Evolutionary conservation across 2,113 vertebrate species (phyloP).

Genomic region (Morphnarchus princeps): DNA sequence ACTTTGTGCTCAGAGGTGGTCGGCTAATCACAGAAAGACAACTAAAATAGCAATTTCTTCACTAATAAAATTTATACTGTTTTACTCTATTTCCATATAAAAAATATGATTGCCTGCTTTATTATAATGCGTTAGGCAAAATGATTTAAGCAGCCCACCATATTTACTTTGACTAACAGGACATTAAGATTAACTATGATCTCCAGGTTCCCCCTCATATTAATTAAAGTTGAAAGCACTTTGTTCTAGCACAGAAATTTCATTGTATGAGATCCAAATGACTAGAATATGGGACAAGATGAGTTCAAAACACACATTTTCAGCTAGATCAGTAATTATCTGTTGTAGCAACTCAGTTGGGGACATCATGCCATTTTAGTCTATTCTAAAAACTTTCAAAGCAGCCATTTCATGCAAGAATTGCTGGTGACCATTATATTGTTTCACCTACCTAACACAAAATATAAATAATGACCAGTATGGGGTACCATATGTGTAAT

Average conservation of each 20-base stretch:
- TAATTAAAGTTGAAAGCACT: neutral
- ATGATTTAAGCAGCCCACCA: neutral
- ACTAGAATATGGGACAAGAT: neutral
- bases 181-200: neutral
- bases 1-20: neutral
- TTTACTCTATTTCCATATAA: neutral
- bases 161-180: neutral
- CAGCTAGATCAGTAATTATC: neutral
- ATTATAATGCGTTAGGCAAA: neutral
- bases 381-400: neutral
- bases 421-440: neutral
- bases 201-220: rapidly evolving
- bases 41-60: neutral
- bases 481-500: neutral
- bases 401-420: neutral
- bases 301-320: neutral
- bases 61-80: neutral
- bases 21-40: neutral
- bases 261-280: neutral
- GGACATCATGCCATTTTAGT: neutral
- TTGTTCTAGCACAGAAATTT: neutral
- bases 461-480: neutral
- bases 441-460: neutral
- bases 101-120: neutral
- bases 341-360: neutral